Conservation (phyloP, 2,113 vertebrate species). For the Macquaria ambigua region DNA sequence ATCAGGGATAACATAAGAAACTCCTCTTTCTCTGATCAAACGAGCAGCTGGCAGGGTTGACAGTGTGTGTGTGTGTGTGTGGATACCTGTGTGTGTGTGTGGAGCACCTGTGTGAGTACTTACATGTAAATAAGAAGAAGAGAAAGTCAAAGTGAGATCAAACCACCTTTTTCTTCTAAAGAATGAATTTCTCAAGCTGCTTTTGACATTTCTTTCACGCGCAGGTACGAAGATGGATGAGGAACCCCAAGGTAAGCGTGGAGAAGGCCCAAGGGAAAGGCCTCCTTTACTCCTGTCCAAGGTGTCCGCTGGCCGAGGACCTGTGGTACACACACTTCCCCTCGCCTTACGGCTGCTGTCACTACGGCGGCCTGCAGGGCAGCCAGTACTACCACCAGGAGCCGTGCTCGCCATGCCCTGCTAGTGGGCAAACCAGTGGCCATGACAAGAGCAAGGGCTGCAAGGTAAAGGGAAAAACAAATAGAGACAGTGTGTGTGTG, state of each 20-base stretch:
- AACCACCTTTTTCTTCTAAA: not conserved
- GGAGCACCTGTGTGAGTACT: constrained; percentile 8
- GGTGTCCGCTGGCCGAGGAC: constrained; percentile 87
- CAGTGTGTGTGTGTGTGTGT: constrained; percentile 2
- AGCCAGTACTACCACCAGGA: constrained; percentile 83
- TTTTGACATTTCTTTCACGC: not conserved
- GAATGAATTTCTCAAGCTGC: not conserved
- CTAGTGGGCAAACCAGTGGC: constrained; percentile 77
- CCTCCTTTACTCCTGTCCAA: constrained; percentile 87
- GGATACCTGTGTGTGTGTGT: not conserved
- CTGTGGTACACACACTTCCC: constrained; percentile 87
- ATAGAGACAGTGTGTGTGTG: not conserved
- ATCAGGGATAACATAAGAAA: constrained; percentile 49
- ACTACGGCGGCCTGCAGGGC: constrained; percentile 79
- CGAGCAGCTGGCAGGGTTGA: constrained; percentile 42
- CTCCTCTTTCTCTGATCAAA: constrained; percentile 51
- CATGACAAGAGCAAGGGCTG: constrained; percentile 86
- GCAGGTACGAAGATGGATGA: constrained; percentile 96
- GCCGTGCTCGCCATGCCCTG: constrained; percentile 77
- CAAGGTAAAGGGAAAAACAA: constrained; percentile 84
- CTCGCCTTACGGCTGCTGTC: constrained; percentile 86
- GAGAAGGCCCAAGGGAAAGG: constrained; percentile 90
- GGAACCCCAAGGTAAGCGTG: constrained; percentile 90
- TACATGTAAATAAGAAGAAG: not conserved
- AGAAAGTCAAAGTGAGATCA: not conserved